Evolutionary conservation across 2,113 vertebrate species (phyloP).

Genomic region (Micronycteris hirsuta): DNA sequence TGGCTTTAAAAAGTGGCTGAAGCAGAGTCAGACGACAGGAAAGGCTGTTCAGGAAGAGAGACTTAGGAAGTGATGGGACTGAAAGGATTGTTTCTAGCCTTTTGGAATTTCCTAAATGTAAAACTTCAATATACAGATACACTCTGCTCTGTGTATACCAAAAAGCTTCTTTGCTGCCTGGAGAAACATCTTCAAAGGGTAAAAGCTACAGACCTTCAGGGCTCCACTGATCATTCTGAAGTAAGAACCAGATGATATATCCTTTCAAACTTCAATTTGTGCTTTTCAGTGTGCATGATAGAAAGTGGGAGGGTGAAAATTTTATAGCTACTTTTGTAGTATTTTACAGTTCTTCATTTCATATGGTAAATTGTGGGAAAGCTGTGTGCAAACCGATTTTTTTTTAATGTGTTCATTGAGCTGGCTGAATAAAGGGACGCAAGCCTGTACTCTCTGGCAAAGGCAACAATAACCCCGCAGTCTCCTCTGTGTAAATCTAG

Average conservation of each 20-base stretch:
- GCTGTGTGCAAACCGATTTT: not conserved
- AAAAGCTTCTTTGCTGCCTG: not conserved
- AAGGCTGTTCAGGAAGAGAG: not conserved
- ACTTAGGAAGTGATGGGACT: not conserved
- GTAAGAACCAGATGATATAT: not conserved
- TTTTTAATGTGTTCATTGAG: conserved; percentile 21
- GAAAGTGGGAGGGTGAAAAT: conserved; percentile 24
- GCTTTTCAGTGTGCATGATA: not conserved
- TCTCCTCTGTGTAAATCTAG: conserved; percentile 27
- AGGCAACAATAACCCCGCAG: not conserved
- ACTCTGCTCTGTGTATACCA: not conserved
- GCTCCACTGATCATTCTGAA: not conserved
- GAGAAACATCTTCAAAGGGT: not conserved
- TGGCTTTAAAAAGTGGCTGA: not conserved
- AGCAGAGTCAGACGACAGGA: not conserved
- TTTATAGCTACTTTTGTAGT: conserved; percentile 39
- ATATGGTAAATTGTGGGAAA: conserved; percentile 24
- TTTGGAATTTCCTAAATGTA: conserved; percentile 4
- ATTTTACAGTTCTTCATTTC: conserved; percentile 47
- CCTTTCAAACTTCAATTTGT: conserved; percentile 25
- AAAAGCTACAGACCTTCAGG: not conserved
- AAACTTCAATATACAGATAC: not conserved
- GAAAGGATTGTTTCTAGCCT: not conserved
- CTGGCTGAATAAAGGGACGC: not conserved
- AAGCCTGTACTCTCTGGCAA: not conserved